Conservation (phyloP, 2,888 invertebrate genomes). For the Incurvaria masculella region DNA sequence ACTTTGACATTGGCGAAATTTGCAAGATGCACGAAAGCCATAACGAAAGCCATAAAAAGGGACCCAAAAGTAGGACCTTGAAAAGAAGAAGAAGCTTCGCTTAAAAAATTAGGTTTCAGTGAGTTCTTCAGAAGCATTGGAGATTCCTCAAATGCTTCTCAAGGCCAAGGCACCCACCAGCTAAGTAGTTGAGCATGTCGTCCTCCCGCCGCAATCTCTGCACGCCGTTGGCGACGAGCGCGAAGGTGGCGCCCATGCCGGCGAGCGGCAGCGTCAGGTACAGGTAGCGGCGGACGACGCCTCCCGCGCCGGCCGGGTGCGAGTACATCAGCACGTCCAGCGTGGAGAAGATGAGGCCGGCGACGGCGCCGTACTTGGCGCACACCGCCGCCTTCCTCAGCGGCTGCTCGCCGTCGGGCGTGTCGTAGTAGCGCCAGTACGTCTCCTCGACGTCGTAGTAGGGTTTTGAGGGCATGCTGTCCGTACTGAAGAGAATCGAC, state of each 20-base stretch:
- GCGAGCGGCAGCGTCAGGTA: conserved; percentile 31
- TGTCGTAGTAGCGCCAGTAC: conserved; percentile 38
- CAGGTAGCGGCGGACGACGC: conserved; percentile 29
- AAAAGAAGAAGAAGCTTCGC: no score
- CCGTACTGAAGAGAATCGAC: no score
- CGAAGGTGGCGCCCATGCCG: conserved; percentile 40
- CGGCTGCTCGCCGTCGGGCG: conserved; percentile 38
- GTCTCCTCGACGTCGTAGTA: conserved; percentile 5
- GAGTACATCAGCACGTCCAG: conserved; percentile 37
- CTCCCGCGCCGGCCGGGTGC: conserved; percentile 25
- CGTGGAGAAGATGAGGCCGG: conserved; percentile 27
- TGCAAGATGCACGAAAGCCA: no score
- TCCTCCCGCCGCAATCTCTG: conserved; percentile 24
- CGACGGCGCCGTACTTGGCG: conserved; percentile 29
- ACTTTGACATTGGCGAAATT: no score
- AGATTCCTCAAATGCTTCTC: no score
- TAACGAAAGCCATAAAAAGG: no score
- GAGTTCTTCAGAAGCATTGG: no score
- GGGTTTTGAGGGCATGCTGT: not conserved
- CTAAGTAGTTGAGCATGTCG: conserved; percentile 35
- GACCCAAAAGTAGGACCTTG: no score
- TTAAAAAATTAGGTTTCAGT: no score
- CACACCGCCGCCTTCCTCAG: conserved; percentile 31
- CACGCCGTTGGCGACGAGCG: conserved; percentile 27
- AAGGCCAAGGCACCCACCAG: no score